Percentiles rank a stretch among this genome's conserved stretches.
These are phyloP conservation scores for Carduelis carduelis DNA, from an alignment of 2,797 vertebrate species.

Conservation along the genomic window DNA sequence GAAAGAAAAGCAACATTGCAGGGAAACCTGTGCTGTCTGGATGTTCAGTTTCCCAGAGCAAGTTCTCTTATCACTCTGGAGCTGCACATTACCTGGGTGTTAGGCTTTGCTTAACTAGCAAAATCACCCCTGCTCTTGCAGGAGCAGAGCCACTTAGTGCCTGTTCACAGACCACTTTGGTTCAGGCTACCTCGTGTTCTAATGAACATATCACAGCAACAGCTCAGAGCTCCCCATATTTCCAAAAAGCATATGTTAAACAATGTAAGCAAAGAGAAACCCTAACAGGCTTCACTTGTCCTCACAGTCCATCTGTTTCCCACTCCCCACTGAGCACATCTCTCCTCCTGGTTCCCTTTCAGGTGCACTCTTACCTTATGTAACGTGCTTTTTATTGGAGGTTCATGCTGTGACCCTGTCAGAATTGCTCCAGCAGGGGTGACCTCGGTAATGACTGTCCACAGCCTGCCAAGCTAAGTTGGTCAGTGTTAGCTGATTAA, in stretches of 20 bases:
- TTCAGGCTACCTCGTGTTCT: conserved; percentile 19
- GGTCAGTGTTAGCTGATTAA: conserved; percentile 85
- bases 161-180: neutral
- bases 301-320: conserved; percentile 79
- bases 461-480: conserved; percentile 79
- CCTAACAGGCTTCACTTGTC: conserved; percentile 72
- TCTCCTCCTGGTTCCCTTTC: conserved; percentile 72
- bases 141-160: neutral
- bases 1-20: neutral
- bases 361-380: conserved; percentile 78
- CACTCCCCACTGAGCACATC: conserved; percentile 70
- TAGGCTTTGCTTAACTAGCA: neutral
- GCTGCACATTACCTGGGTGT: neutral
- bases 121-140: neutral
- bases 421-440: conserved; percentile 78
- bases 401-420: conserved; percentile 82
- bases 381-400: conserved; percentile 78
- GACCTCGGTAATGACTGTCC: conserved; percentile 81
- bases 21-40: accelerated
- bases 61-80: neutral
- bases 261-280: conserved; percentile 69
- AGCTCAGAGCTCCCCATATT: conserved; percentile 44
- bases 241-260: conserved; percentile 78
- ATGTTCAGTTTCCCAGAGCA: neutral
- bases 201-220: conserved; percentile 75